Base-by-base conservation (phyloP, 2,888 invertebrate species). In the Dolichomitus sp. region DNA sequence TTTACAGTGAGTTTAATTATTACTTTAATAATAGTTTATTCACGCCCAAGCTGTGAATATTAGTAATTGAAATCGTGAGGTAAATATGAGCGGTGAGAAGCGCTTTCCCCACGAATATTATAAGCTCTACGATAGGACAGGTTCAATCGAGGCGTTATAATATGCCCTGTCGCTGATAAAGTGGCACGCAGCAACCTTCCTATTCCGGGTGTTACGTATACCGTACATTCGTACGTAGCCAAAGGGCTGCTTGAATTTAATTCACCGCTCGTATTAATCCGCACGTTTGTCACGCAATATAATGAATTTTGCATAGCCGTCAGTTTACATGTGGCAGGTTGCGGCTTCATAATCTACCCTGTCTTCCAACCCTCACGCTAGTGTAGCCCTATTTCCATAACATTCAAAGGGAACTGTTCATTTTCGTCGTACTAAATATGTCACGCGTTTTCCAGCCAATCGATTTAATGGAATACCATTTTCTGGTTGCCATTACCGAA, bases 261-360 rank as follows among this genome's bases (percentile, higher is more conserved):
- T 77, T 77, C 45, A 19, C 68, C 19, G 40, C 45, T 66, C 42
- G 37, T 27, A 77, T 59, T 81, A 77, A 81, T 77, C 76, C 59
- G 77, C 77, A 73, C 72, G 72, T 73, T 77, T 72, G 40, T 68
- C 52, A 68, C 42, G 66, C 27, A 45, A 68, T 57, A 50, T 77
- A 72, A 77, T 69, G 81, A 52, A 77, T 73, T 77, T 81, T 68
- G 77, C 77, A 73, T 73, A 66, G 61, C 33, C 59, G 73, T 61
- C 50, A 23, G 73, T 73, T 68, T 45, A 66, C 42, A 30, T 42
- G 72, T 40, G 66, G 30, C 70, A 23, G 65, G 23, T 66, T 50
- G 81, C 66, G 52, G 68, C 52, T 66, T 77, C n/a, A 81, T 68
- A 77, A 77, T 68, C 68, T 42, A 50, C 33, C n/a, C 23, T 85